Conservation (phyloP, 1,140 invertebrate genomes). For the Saccostrea cuccullata region DNA sequence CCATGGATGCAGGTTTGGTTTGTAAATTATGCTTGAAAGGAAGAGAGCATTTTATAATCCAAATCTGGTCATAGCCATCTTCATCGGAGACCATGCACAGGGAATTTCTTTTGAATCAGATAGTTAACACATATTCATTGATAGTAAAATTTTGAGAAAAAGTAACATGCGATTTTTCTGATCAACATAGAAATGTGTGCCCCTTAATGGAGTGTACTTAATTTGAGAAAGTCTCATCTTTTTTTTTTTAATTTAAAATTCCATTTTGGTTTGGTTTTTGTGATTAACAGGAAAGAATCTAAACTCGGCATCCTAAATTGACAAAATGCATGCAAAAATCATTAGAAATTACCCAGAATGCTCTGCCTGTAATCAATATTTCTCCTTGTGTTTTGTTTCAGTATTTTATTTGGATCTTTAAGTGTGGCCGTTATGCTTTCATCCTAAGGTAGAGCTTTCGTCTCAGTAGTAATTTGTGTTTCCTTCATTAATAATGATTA, state of each 20-base stretch:
- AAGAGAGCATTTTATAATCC: constrained; percentile 14
- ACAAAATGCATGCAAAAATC: constrained; percentile 5
- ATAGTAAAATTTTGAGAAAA: background rate
- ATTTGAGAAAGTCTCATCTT: constrained; percentile 3
- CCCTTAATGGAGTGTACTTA: background rate
- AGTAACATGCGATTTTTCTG: constrained; percentile 4
- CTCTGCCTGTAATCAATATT: constrained; percentile 26
- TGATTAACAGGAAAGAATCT: constrained; percentile 15
- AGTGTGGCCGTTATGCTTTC: constrained; percentile 43
- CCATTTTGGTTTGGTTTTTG: constrained; percentile 26
- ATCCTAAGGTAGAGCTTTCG: constrained; percentile 29
- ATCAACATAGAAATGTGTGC: background rate
- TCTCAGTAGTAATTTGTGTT: background rate
- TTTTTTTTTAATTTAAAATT: background rate
- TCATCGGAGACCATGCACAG: background rate
- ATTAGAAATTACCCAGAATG: constrained; percentile 27
- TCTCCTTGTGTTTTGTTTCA: constrained; percentile 39
- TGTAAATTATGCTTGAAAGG: constrained; percentile 8
- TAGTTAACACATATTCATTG: background rate
- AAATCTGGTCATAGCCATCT: constrained; percentile 10
- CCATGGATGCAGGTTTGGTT: constrained; percentile 14
- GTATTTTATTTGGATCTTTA: constrained; percentile 46
- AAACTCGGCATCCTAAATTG: background rate
- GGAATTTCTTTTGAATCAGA: constrained; percentile 24
- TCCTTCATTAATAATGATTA: background rate